Conservation (phyloP, 2,888 invertebrate species). For the Rotaria macrura region DNA sequence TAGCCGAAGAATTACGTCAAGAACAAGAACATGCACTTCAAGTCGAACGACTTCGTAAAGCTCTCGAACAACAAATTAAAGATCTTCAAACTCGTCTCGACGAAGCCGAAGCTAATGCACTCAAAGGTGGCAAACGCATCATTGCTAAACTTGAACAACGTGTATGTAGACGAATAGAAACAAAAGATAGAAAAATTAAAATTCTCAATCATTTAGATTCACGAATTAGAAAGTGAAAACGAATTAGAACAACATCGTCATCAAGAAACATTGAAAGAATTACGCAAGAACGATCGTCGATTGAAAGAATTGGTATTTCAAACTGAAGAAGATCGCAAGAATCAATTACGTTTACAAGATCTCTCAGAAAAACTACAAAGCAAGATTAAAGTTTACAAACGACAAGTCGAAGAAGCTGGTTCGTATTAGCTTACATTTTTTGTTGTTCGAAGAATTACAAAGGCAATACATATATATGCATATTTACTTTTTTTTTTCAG, state of each 20-base stretch:
- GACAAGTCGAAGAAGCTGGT: conserved; percentile 92
- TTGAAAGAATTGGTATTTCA: conserved; percentile 96
- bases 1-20: conserved; percentile 94
- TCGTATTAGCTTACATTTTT: not conserved
- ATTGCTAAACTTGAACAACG: conserved; percentile 91
- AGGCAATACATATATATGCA: too few relatives aligned
- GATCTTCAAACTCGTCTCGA: conserved; percentile 82
- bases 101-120: conserved; percentile 89
- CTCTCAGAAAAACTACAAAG: conserved; percentile 89
- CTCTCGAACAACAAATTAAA: conserved; percentile 92
- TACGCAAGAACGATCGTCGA: conserved; percentile 86
- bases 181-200: not conserved
- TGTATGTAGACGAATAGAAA: conserved; percentile 37
- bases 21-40: conserved; percentile 98
- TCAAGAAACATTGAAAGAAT: conserved; percentile 94
- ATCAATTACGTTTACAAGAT: conserved; percentile 98
- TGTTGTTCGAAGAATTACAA: too few relatives aligned
- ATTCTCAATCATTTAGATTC: conserved; percentile 39
- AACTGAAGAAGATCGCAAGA: conserved; percentile 95
- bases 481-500: conserved; percentile 32
- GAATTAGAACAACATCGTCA: conserved; percentile 97
- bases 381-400: conserved; percentile 99
- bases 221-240: conserved; percentile 62
- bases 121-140: conserved; percentile 96
- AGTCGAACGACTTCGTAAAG: conserved; percentile 95